phyloP scores from a whole-genome alignment of 2,113 vertebrate species.

The Syngnathus scovelli region DNA sequence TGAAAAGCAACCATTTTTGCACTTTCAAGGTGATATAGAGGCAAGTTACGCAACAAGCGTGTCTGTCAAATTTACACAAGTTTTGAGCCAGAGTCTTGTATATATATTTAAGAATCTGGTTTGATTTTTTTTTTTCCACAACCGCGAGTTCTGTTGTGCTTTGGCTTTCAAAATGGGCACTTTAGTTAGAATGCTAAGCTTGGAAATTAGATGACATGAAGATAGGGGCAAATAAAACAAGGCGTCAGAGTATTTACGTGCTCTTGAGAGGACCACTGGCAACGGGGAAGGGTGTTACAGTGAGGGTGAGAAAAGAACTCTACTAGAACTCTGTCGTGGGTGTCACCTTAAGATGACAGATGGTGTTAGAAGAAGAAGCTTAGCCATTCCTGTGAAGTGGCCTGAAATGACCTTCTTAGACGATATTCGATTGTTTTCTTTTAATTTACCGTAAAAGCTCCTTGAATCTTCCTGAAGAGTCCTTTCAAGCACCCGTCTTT shows the following conservation, averaged over 20 bases:
- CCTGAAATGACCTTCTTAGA: conserved; percentile 23
- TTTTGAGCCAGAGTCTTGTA: too few relatives aligned
- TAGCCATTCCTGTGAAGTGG: conserved; percentile 34
- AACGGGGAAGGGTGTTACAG: conserved; percentile 3
- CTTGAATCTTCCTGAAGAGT: conserved; percentile 5
- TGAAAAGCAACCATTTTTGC: conserved; percentile 39
- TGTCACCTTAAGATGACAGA: conserved; percentile 44
- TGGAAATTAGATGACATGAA: not conserved
- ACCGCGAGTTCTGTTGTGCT: too few relatives aligned
- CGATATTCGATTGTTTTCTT: not conserved
- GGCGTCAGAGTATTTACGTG: not conserved
- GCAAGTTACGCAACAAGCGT: conserved; percentile 48
- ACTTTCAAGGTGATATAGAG: conserved; percentile 46
- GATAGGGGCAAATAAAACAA: not conserved
- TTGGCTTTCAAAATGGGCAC: not conserved
- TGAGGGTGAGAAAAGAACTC: conserved; percentile 31
- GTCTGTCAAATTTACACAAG: too few relatives aligned
- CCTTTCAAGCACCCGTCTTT: not conserved
- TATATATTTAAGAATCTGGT: too few relatives aligned
- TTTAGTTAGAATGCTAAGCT: not conserved
- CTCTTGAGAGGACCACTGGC: not conserved
- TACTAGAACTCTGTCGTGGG: conserved; percentile 26
- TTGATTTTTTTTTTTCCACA: too few relatives aligned
- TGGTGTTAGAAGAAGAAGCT: conserved; percentile 13
- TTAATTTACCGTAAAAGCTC: not conserved